These are phyloP conservation scores for Beroe forskalii DNA, from an alignment of 37 sponge, comb jelly and placozoan species.

Conservation along the genomic window DNA sequence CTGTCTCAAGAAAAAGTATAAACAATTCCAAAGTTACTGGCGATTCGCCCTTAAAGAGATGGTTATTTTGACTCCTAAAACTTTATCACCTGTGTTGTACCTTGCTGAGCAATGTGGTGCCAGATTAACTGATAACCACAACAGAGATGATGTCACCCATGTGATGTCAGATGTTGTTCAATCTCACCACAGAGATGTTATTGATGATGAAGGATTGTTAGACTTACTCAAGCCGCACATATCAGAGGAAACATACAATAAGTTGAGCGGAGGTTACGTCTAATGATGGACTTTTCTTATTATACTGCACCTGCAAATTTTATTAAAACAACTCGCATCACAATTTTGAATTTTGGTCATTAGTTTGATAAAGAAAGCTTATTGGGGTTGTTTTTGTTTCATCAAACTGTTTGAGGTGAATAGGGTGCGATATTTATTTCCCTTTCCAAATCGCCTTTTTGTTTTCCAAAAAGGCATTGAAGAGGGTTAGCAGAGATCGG, in stretches of 20 bases:
- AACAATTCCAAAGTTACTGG: background rate
- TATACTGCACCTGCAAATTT: too few relatives aligned
- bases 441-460: too few relatives aligned
- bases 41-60: conserved; percentile 36
- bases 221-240: conserved; percentile 22
- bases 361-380: too few relatives aligned
- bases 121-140: background rate
- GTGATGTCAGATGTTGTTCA: background rate
- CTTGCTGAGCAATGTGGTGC: conserved; percentile 23
- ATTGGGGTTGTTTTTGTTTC: too few relatives aligned
- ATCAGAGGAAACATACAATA: conserved; percentile 1
- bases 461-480: too few relatives aligned
- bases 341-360: too few relatives aligned
- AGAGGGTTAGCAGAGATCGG: too few relatives aligned
- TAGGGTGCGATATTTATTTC: too few relatives aligned
- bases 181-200: background rate
- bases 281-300: too few relatives aligned
- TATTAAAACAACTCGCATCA: too few relatives aligned
- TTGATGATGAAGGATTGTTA: background rate
- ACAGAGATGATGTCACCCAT: background rate
- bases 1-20: background rate
- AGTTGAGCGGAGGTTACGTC: too few relatives aligned
- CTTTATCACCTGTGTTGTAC: background rate
- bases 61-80: background rate
- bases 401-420: too few relatives aligned